Evolutionary conservation across 2,113 vertebrate species (phyloP).

Genomic region (Procavia capensis): DNA sequence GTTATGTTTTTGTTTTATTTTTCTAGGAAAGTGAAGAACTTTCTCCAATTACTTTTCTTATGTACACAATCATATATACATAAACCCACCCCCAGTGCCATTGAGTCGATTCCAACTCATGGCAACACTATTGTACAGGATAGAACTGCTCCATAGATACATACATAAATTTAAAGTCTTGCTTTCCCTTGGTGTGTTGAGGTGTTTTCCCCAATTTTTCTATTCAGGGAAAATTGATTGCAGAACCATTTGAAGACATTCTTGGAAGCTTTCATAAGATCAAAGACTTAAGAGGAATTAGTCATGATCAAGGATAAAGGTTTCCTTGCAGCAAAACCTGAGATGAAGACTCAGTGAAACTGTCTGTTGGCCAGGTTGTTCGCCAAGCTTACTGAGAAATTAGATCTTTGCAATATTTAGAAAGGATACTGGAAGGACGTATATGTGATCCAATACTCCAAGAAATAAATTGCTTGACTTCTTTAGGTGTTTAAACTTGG

Average conservation of each 20-base stretch:
- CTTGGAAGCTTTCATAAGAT: background rate
- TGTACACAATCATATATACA: background rate
- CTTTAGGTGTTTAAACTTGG: background rate
- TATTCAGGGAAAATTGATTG: background rate
- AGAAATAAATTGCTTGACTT: background rate
- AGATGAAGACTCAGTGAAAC: background rate
- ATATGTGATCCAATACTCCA: background rate
- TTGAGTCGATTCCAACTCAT: too few species aligned
- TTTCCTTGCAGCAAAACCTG: background rate
- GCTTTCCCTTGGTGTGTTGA: background rate
- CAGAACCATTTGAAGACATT: background rate
- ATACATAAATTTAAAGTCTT: background rate
- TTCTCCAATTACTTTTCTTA: background rate
- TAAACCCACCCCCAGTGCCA: too few species aligned
- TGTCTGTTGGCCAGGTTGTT: background rate
- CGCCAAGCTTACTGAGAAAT: background rate
- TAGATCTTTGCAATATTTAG: background rate
- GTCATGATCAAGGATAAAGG: background rate
- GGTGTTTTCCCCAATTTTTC: background rate
- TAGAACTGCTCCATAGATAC: too few species aligned
- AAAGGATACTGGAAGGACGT: background rate
- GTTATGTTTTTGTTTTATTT: background rate
- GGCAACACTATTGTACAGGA: too few species aligned
- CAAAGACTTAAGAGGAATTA: background rate
- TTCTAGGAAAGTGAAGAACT: background rate